Evolutionary conservation across 2,888 invertebrate genomes (phyloP).

Genomic region (Ischnura elegans): DNA sequence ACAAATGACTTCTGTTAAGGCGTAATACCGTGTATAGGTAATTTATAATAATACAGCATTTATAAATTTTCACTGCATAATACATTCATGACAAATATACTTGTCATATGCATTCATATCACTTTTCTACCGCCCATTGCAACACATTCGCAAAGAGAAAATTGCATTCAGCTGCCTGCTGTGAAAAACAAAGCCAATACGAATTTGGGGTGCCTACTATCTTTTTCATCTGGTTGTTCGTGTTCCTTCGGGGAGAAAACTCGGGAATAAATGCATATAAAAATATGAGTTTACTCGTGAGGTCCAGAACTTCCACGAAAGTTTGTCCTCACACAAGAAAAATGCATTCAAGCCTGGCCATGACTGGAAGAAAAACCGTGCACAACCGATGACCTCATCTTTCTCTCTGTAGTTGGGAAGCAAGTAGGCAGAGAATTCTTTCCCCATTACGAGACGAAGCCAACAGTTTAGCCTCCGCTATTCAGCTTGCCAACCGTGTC

Average conservation of each 20-base stretch:
- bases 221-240: neutral
- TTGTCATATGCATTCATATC: neutral
- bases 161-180: neutral
- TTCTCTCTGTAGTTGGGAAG: neutral
- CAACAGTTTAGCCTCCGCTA: neutral
- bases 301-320: too few relatives aligned
- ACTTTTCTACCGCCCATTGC: neutral
- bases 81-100: too few relatives aligned
- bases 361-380: neutral
- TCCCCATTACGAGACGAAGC: conserved; percentile 23
- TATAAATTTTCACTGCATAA: too few relatives aligned
- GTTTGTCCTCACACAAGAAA: neutral
- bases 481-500: conserved; percentile 2
- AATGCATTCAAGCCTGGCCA: neutral
- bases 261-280: neutral
- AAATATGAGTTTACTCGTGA: too few relatives aligned
- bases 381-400: neutral
- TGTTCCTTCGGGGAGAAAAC: neutral
- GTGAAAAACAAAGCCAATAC: too few relatives aligned
- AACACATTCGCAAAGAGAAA: neutral
- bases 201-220: too few relatives aligned
- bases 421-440: conserved; percentile 20
- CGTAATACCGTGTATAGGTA: too few relatives aligned
- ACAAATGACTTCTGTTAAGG: too few relatives aligned
- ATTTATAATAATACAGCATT: too few relatives aligned